Conservation (phyloP, 1,140 invertebrate genomes). For the Hypothenemus hampei region DNA sequence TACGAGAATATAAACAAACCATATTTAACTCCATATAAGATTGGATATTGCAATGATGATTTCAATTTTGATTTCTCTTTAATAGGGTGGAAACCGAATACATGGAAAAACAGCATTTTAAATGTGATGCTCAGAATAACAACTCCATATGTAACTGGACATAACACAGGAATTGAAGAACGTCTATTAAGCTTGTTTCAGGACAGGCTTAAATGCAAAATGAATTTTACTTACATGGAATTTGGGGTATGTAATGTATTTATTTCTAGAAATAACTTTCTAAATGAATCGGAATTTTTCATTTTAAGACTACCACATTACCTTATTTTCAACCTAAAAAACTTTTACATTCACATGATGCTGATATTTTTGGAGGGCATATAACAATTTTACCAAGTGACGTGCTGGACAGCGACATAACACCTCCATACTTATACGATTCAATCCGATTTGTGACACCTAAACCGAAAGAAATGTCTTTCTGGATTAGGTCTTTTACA, state of each 20-base stretch:
- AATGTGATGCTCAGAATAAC: not conserved
- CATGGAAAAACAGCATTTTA: conserved; percentile 8
- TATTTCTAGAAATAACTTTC: not conserved
- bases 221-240: not conserved
- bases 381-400: conserved; percentile 3
- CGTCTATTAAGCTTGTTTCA: not conserved
- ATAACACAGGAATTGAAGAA: not conserved
- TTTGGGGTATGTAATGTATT: not conserved
- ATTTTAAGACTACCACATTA: not conserved
- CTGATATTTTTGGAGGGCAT: not conserved
- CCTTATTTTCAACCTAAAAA: not conserved
- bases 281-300: too few relatives aligned
- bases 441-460: not conserved
- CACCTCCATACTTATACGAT: conserved; percentile 3
- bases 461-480: not conserved
- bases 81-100: not conserved
- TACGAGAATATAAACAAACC: conserved; percentile 5
- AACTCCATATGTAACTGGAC: not conserved
- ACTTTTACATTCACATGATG: not conserved
- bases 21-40: not conserved
- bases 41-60: not conserved
- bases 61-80: not conserved
- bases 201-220: not conserved
- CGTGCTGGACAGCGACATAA: not conserved
- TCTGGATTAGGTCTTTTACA: not conserved